Evolutionary conservation across 2,888 invertebrate species (phyloP).

Genomic region (Pimpla rufipes): DNA sequence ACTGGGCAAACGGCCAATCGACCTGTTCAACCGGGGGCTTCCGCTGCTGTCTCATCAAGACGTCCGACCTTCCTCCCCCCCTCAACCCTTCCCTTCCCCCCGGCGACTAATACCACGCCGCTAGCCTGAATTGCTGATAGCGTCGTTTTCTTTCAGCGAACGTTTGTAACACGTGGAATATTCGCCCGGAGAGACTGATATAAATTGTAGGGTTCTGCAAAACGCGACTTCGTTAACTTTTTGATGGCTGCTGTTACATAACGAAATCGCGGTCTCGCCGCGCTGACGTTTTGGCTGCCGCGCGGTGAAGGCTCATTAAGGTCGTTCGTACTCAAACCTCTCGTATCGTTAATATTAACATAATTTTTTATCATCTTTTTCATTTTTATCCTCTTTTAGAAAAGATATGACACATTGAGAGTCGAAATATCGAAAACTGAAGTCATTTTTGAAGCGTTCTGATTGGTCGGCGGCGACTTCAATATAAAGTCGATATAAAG

Average conservation of each 20-base stretch:
- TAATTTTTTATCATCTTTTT: no score
- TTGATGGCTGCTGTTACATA: neutral
- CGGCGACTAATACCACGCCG: conserved; percentile 38
- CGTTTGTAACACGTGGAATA: neutral
- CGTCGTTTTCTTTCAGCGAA: conserved; percentile 35
- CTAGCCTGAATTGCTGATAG: conserved; percentile 56
- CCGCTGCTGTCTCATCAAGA: conserved; percentile 59
- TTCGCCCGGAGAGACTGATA: neutral
- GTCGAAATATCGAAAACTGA: no score
- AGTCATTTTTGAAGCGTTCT: no score
- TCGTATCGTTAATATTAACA: no score
- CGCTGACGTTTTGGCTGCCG: neutral
- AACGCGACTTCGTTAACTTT: neutral
- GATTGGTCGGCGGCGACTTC: no score
- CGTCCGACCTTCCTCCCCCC: conserved; percentile 21
- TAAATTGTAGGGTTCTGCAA: neutral
- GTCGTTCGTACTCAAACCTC: no score
- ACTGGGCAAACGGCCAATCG: conserved; percentile 66
- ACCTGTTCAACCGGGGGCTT: conserved; percentile 47
- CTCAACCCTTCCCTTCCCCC: no score
- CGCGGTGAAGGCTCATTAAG: neutral
- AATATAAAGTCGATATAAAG: no score
- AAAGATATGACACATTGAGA: no score
- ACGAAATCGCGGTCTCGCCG: neutral
- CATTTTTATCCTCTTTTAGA: no score